These are phyloP conservation scores for Frieseomelitta varia DNA, from an alignment of 1,140 invertebrate species.

Conservation along the genomic window DNA sequence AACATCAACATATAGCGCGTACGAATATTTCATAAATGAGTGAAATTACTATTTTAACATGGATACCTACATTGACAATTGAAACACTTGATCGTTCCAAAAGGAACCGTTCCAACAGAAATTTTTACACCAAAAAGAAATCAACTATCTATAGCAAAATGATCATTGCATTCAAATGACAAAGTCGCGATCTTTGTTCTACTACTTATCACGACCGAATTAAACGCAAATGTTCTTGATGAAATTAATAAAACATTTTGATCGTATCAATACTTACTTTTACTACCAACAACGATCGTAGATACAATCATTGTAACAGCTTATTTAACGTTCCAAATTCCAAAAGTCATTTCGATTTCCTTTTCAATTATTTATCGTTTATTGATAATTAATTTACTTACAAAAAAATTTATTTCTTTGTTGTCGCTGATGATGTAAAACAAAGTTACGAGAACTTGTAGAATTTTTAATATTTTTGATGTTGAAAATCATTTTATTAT, in stretches of 20 bases:
- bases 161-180: no score
- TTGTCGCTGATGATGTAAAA: neutral
- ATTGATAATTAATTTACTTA: neutral
- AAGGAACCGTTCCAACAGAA: neutral
- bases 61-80: neutral
- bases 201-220: neutral
- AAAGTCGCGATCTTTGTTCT: slow-evolving; percentile 5
- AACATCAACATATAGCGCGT: neutral
- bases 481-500: neutral
- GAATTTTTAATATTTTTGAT: neutral
- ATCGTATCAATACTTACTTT: neutral
- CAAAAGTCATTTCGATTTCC: neutral
- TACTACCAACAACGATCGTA: neutral
- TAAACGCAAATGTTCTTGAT: neutral
- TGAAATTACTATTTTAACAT: neutral
- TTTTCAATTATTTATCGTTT: neutral
- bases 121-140: neutral
- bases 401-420: neutral
- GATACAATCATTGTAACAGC: neutral
- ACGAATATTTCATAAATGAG: neutral
- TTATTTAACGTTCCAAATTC: neutral
- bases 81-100: neutral
- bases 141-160: neutral
- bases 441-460: neutral
- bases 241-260: neutral